A percentile compares a stretch with the other conserved stretches of the same genome.
Evolutionary conservation across 1,140 invertebrate genomes (phyloP).

Genomic region (Ceratoteleas bidentatus): DNA sequence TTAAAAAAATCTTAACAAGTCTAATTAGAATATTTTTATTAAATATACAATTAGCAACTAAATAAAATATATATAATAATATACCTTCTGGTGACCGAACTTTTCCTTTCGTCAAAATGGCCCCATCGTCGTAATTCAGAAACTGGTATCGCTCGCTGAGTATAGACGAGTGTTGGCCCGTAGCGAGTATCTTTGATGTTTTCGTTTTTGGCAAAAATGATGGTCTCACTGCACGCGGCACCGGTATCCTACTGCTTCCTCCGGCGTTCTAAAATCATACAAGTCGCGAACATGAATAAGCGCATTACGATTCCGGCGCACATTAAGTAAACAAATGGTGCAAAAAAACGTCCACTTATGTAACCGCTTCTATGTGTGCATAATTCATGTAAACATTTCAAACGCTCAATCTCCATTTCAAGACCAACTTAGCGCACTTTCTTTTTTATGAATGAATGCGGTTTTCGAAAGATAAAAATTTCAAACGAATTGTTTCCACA

Average conservation of each 20-base stretch:
- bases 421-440: slow-evolving; percentile 24
- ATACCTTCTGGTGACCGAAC: slow-evolving; percentile 53
- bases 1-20: too few species aligned
- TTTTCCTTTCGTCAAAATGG: slow-evolving; percentile 51
- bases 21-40: too few species aligned
- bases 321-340: slow-evolving; percentile 15
- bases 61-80: too few species aligned
- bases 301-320: background rate
- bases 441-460: slow-evolving; percentile 12
- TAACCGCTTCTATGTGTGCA: slow-evolving; percentile 29
- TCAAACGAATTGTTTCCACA: slow-evolving; percentile 6
- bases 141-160: slow-evolving; percentile 54
- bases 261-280: slow-evolving; percentile 61
- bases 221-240: slow-evolving; percentile 51
- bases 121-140: slow-evolving; percentile 49
- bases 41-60: too few species aligned
- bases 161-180: slow-evolving; percentile 36
- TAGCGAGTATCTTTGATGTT: slow-evolving; percentile 35
- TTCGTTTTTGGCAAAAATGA: slow-evolving; percentile 60
- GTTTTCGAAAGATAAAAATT: background rate
- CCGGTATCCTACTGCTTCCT: slow-evolving; percentile 63
- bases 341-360: slow-evolving; percentile 16
- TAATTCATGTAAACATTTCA: slow-evolving; percentile 26
- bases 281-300: slow-evolving; percentile 36
- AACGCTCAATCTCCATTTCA: slow-evolving; percentile 11